Base-by-base conservation (phyloP, 64 coral and sea anemone genomes). In the Montipora capricornis region DNA sequence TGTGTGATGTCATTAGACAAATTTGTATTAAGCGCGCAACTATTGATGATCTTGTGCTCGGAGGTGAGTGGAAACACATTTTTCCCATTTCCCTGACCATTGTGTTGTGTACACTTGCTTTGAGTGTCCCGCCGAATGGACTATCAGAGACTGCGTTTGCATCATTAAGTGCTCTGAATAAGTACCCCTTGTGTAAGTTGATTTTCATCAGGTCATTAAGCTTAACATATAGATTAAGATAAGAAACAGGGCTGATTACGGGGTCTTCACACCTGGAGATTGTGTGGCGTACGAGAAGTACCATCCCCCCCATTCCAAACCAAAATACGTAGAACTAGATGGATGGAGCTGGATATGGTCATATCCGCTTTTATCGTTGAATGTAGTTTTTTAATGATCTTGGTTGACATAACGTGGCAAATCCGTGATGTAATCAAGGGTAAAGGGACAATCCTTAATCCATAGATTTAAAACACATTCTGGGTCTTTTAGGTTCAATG, bases 91-190 rank as follows among this genome's bases (percentile, higher is more conserved):
- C 24, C 24, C 24, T 26, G 24, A 26, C 24, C 24, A 26, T 26
- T 26, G 24, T 26, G 24, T 26, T 26, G 24, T 26, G 24, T 26
- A 26, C 24, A 26, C 24, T 26, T 26, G 24, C 24, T 26, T 26
- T 26, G 24, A 26, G 24, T 53, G 51, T 53, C 51, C 68, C 53
- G 22, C 87, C 51, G 20, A 90, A 90, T n/a, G 88, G 93, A 5
- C 6, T n/a, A 51, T 74, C 37, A 2, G 80, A 60, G 6, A 95
- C 79, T n/a, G 47, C 58, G 8, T 81, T 75, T 20, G n/a, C 19
- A 6, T 17, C 13, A 46, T 83, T 71, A 6, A 67, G 62, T 20
- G 80, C 37, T n/a, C 93, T 79, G 45, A 95, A 95, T 3, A 95
- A 68, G 57, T 20, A 90, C 9, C 93, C 87, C 5, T 75, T 17